Evolutionary conservation across 2,113 vertebrate species (phyloP).

Genomic region (Strix uralensis): DNA sequence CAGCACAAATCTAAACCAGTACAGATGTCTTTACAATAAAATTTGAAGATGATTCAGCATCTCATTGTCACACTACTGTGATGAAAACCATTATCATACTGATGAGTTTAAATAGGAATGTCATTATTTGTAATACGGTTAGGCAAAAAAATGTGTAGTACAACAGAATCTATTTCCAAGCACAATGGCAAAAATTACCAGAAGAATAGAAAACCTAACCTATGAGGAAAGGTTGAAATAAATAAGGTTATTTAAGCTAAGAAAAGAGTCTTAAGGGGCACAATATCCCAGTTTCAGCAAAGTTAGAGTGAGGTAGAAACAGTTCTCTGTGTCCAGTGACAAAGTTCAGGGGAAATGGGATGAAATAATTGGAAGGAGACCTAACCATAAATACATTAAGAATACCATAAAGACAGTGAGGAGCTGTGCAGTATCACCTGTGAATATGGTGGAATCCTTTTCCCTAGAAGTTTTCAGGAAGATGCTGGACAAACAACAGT

Average conservation of each 20-base stretch:
- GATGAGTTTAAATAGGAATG: neutral
- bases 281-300: neutral
- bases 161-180: neutral
- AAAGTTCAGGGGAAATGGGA: neutral
- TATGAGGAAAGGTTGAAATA: neutral
- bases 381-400: neutral
- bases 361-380: neutral
- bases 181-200: neutral
- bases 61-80: neutral
- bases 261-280: neutral
- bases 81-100: neutral
- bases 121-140: neutral
- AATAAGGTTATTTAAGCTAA: neutral
- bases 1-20: neutral
- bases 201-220: neutral
- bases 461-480: neutral
- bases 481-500: neutral
- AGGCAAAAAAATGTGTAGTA: neutral
- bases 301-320: neutral
- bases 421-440: neutral
- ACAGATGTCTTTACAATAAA: neutral
- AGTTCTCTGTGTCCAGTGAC: neutral
- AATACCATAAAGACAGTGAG: no score
- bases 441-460: neutral
- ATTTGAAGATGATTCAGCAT: neutral